Evolutionary conservation across 1,140 invertebrate species (phyloP).

Genomic region (Sitobion miscanthi): DNA sequence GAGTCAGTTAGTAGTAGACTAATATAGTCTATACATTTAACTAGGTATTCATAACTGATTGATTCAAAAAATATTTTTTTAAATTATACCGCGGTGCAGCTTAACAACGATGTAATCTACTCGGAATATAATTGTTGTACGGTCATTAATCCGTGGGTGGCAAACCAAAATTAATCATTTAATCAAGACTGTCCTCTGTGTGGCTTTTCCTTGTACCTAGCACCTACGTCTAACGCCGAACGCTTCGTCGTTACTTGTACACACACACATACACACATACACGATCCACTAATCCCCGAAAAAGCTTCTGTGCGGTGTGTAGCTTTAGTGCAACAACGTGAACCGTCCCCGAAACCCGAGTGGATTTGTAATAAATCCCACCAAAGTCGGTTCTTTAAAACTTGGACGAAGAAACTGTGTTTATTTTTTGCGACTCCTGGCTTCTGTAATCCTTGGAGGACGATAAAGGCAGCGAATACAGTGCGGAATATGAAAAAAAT

Average conservation of each 20-base stretch:
- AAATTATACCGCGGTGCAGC: background rate
- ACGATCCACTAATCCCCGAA: background rate
- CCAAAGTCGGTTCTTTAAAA: background rate
- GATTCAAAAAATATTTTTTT: background rate
- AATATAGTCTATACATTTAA: too few relatives aligned
- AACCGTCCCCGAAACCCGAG: background rate
- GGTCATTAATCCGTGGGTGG: background rate
- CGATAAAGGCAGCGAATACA: background rate
- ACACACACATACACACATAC: too few relatives aligned
- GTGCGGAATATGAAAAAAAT: background rate
- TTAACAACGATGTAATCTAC: background rate
- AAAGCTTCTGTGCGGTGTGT: background rate
- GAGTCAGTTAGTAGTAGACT: background rate
- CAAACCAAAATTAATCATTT: background rate
- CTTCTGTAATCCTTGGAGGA: background rate
- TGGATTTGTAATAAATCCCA: constrained; percentile 20
- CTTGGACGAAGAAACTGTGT: background rate
- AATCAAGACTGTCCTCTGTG: background rate
- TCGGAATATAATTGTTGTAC: background rate
- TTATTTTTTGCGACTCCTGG: background rate
- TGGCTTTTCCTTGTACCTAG: background rate
- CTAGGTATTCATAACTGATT: background rate
- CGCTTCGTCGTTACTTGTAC: background rate
- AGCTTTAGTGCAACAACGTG: background rate
- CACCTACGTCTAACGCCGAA: background rate